Evolutionary conservation across 2,113 vertebrate species (phyloP).

Genomic region (Tachuris rubrigastra): DNA sequence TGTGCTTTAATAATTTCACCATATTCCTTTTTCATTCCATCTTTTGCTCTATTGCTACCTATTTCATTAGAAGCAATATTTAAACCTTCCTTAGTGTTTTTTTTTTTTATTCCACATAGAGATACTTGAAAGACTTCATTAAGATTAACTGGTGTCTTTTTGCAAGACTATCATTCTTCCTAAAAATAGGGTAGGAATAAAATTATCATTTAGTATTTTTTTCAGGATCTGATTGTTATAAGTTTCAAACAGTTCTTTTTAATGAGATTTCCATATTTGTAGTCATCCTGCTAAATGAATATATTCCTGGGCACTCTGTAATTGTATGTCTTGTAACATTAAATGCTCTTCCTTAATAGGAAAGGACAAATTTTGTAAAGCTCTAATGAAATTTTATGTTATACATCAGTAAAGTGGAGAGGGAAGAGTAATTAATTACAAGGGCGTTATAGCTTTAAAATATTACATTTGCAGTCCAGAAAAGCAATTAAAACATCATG

Average conservation of each 20-base stretch:
- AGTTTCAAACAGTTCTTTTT: constrained; percentile 38
- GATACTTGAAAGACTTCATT: constrained; percentile 9
- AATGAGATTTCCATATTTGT: constrained; percentile 64
- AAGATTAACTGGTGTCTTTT: not conserved
- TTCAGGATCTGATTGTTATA: not conserved
- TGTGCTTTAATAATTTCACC: constrained; percentile 35
- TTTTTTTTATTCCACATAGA: not conserved
- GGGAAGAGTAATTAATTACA: not conserved
- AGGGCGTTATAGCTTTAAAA: not conserved
- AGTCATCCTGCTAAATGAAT: not conserved
- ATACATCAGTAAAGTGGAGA: not conserved
- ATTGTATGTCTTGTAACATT: not conserved
- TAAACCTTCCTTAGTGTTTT: not conserved
- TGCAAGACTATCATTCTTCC: constrained; percentile 2
- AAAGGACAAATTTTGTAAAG: not conserved
- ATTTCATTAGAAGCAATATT: not conserved
- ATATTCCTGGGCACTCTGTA: constrained; percentile 24
- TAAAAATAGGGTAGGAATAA: constrained; percentile 33
- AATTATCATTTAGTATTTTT: constrained; percentile 37
- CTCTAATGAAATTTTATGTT: not conserved
- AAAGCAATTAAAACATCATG: not conserved
- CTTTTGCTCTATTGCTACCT: not conserved
- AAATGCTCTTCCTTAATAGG: not conserved
- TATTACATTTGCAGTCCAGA: not conserved
- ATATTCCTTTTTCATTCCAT: not conserved